These are phyloP conservation scores for Callosobruchus maculatus DNA, from an alignment of 2,888 invertebrate species.

Conservation along the genomic window DNA sequence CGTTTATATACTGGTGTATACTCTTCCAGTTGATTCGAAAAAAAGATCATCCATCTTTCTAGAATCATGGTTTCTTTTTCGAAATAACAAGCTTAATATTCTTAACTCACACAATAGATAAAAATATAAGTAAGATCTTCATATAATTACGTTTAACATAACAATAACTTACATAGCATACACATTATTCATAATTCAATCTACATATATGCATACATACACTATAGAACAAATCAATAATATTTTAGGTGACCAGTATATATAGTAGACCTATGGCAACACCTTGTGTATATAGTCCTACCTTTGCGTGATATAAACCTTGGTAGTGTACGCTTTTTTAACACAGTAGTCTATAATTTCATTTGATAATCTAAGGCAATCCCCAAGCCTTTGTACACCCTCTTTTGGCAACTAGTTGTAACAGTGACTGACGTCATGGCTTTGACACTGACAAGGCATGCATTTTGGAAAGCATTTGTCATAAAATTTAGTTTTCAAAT, in stretches of 20 bases:
- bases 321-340: neutral
- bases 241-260: neutral
- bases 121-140: neutral
- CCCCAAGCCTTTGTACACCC: neutral
- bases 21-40: neutral
- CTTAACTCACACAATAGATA: neutral
- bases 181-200: too few species aligned
- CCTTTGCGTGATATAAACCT: neutral
- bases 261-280: neutral
- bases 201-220: too few species aligned
- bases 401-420: neutral
- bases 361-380: neutral
- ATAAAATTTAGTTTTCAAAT: neutral
- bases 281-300: neutral
- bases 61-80: neutral
- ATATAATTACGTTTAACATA: neutral
- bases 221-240: neutral
- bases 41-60: neutral
- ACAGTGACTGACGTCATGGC: neutral
- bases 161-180: neutral
- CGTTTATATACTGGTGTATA: neutral
- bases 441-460: neutral
- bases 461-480: neutral
- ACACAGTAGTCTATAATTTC: neutral
- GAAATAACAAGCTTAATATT: neutral